These are phyloP conservation scores for Chrysolophus pictus DNA, from an alignment of 2,797 vertebrate species.

Conservation along the genomic window DNA sequence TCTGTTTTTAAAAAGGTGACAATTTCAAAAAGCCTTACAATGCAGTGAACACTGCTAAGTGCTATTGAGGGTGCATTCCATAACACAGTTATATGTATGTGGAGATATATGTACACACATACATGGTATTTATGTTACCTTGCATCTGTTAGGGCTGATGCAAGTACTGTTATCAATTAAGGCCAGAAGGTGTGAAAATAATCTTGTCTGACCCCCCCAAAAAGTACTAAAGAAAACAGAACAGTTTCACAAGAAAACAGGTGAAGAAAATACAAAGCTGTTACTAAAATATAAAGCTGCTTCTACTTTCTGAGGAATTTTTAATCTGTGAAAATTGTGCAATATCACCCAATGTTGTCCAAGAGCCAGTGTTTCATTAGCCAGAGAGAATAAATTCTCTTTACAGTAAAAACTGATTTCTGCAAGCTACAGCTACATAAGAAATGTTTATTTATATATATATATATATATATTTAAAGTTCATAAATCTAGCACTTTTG, in stretches of 20 bases:
- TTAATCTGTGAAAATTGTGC: background rate
- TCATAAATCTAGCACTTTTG: conserved; percentile 46
- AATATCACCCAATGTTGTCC: background rate
- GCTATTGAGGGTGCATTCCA: background rate
- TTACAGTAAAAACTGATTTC: conserved; percentile 60
- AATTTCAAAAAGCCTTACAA: conserved; percentile 25
- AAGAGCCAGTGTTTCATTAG: conserved; percentile 7
- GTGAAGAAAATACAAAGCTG: conserved; percentile 10
- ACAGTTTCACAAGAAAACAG: background rate
- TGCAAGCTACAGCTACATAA: conserved; percentile 59
- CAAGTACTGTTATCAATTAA: conserved; percentile 48
- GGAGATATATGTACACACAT: background rate
- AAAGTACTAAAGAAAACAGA: background rate
- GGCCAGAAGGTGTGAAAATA: conserved; percentile 56
- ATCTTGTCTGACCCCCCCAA: background rate
- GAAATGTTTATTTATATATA: background rate
- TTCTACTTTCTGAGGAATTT: background rate
- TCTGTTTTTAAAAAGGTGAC: background rate
- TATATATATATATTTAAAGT: background rate
- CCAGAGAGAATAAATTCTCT: conserved; percentile 6
- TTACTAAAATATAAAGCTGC: background rate
- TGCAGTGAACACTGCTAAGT: conserved; percentile 21
- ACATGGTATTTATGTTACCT: background rate
- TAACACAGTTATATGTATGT: background rate
- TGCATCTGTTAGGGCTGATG: conserved; percentile 18